Conservation (phyloP, 1,140 invertebrate species). For the Hermatobates lingyangjiaoensis region DNA sequence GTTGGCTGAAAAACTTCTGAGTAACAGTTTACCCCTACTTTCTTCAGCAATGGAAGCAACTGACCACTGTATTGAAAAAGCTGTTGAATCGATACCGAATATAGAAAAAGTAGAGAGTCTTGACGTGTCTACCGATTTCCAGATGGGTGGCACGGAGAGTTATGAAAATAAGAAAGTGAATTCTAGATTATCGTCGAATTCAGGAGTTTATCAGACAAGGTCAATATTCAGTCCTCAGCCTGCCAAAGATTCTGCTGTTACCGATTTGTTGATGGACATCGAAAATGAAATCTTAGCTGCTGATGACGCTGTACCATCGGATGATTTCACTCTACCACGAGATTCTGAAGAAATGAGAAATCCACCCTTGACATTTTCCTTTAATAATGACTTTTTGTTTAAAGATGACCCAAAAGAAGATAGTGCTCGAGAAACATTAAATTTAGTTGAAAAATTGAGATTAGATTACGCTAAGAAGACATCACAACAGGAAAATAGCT, state of each 20-base stretch:
- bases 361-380: conserved; percentile 40
- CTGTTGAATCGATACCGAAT: conserved; percentile 5
- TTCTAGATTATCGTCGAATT: conserved; percentile 16
- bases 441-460: conserved; percentile 56
- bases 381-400: conserved; percentile 39
- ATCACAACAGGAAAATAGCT: conserved; percentile 4
- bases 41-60: conserved; percentile 4
- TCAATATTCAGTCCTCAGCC: conserved; percentile 52
- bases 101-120: conserved; percentile 11
- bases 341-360: conserved; percentile 34
- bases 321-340: conserved; percentile 36
- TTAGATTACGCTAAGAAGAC: conserved; percentile 45
- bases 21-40: conserved; percentile 7
- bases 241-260: conserved; percentile 35
- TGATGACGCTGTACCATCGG: conserved; percentile 36
- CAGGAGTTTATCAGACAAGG: conserved; percentile 25
- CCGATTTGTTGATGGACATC: conserved; percentile 39
- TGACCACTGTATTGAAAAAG: conserved; percentile 1
- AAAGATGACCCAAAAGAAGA: conserved; percentile 63
- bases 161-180: conserved; percentile 16
- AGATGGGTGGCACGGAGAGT: conserved; percentile 8
- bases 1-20: conserved; percentile 1
- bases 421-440: conserved; percentile 49
- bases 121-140: conserved; percentile 6
- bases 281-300: conserved; percentile 38